Evolutionary conservation across 1,140 invertebrate genomes (phyloP), one percentile per base, ranked within the genome.

Genomic region (Agrypnia vestita): DNA sequence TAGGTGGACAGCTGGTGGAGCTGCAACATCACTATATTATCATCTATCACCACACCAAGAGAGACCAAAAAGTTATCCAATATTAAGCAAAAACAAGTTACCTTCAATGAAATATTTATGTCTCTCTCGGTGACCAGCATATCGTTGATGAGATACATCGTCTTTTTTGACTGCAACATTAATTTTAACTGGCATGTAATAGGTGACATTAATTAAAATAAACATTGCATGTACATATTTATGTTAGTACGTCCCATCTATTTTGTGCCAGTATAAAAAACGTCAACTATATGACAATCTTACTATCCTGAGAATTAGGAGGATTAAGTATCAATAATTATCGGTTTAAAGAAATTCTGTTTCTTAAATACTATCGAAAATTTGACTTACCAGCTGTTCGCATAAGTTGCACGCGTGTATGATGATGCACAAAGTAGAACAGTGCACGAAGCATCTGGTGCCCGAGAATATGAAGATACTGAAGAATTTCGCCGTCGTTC

Each of bases 1-100:
- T 61, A 19, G 9, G 53, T 75, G 15, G 73, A 75, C n/a, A 75
- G 59, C n/a, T 47, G 35, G 12, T 44, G 73, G 4, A 75, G 55
- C 73, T 75, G 43, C n/a, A 61, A 75, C 6, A 6, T 35, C 1
- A 49, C 13, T 4, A 10, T 49, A 13, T 49, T 46, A 35, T 19
- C 17, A 21, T 19, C 21, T 55, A 15, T 6, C 10, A 15, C 6
- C 7, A 55, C 49, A 0, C 1, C n/a, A 3, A 1, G 0, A 51
- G n/a, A n/a, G 11, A n/a, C 12, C 6, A 17, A 11, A 53, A n/a
- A 13, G 12, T 53, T 0, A 11, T 11, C 13, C 13, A 4, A 9
- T 6, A 0, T n/a, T 13, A 12, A 11, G 13, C 19, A 17, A 17
- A 17, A 17, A n/a, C 0, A 17, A 8, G 4, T 49, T 17, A 71